Conservation (phyloP, 2,888 invertebrate genomes). For the Limnephilus rhombicus region DNA sequence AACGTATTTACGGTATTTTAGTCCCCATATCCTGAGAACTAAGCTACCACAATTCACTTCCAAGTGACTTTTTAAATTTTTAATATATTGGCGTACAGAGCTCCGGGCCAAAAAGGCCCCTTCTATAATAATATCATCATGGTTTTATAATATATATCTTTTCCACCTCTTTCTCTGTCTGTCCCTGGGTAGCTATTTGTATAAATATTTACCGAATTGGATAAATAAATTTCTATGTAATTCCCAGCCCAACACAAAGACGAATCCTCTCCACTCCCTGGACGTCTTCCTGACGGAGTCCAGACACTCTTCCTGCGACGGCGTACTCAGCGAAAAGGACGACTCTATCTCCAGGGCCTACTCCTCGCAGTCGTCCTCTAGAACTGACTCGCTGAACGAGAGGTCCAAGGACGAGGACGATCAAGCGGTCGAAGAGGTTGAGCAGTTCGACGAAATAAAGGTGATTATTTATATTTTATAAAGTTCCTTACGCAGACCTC, state of each 20-base stretch:
- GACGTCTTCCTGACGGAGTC: slow-evolving; percentile 54
- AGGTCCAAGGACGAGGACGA: slow-evolving; percentile 16
- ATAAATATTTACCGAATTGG: neutral
- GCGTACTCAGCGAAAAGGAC: slow-evolving; percentile 27
- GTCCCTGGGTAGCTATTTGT: too few relatives aligned
- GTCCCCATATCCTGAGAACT: too few relatives aligned
- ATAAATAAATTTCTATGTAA: neutral
- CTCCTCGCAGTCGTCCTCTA: slow-evolving; percentile 49
- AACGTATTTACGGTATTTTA: too few relatives aligned
- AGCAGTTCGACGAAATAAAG: slow-evolving; percentile 13
- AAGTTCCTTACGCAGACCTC: too few relatives aligned
- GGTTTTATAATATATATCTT: too few relatives aligned
- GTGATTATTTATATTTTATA: too few relatives aligned
- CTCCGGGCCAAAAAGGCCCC: too few relatives aligned
- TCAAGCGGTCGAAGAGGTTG: neutral
- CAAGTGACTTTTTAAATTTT: too few relatives aligned
- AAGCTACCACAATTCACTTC: too few relatives aligned
- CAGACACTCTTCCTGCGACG: slow-evolving; percentile 50
- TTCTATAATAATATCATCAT: too few relatives aligned
- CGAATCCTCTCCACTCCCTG: slow-evolving; percentile 59
- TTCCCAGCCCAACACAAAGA: slow-evolving; percentile 63
- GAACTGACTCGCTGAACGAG: slow-evolving; percentile 33
- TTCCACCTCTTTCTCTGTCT: too few relatives aligned
- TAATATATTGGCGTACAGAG: too few relatives aligned
- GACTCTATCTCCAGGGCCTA: slow-evolving; percentile 52